Evolutionary conservation across 64 coral and sea anemone genomes (phyloP).

Genomic region (Porites lutea): DNA sequence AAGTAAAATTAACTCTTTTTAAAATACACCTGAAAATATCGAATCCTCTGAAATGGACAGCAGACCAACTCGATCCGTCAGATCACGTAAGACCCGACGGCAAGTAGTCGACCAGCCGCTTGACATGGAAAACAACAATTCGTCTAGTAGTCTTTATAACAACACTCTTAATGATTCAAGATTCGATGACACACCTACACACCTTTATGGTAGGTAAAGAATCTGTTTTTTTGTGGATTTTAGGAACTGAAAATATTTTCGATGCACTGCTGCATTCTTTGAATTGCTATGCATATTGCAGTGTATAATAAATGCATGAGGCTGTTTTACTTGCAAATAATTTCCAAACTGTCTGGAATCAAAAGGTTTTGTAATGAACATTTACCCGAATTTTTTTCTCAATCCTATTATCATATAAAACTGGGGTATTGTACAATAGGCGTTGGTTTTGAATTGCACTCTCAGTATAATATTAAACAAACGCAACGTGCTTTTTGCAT

Average conservation of each 20-base stretch:
- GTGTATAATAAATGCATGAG: too few species aligned
- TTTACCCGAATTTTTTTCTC: too few species aligned
- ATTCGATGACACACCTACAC: slow-evolving; percentile 20
- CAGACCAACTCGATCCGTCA: not conserved
- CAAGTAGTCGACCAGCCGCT: not conserved
- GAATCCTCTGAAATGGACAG: slow-evolving; percentile 17
- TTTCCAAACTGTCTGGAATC: too few species aligned
- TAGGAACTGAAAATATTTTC: too few species aligned
- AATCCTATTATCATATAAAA: too few species aligned
- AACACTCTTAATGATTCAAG: not conserved
- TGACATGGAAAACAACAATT: slow-evolving; percentile 6
- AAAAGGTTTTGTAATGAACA: too few species aligned
- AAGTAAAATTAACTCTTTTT: not conserved
- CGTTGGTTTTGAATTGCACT: too few species aligned
- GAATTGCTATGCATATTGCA: too few species aligned
- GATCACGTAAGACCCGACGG: not conserved
- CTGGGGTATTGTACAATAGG: too few species aligned
- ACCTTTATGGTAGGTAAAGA: slow-evolving; percentile 29
- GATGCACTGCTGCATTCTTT: too few species aligned
- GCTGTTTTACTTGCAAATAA: too few species aligned
- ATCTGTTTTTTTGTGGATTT: not conserved
- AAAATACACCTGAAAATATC: slow-evolving; percentile 37
- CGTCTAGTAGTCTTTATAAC: not conserved
- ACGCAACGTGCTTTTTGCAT: not conserved
- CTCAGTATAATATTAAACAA: not conserved